Evolutionary conservation across 2,113 vertebrate genomes (phyloP).

Genomic region (Pitta sordida): DNA sequence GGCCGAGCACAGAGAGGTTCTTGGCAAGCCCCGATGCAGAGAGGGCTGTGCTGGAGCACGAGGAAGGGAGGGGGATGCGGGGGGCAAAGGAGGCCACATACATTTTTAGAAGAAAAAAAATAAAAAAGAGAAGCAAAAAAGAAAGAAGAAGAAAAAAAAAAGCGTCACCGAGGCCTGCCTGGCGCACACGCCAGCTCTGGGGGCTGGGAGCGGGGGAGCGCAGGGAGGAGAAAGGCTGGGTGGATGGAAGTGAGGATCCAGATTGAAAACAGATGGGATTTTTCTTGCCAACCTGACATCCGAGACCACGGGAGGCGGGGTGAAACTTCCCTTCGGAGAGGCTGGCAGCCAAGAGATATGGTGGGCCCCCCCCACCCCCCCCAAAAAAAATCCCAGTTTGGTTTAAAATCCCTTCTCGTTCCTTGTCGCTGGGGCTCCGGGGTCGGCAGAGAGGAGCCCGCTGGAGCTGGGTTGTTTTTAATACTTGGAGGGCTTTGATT

Average conservation of each 20-base stretch:
- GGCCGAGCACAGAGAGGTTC: neutral
- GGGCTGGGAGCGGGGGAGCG: constrained; percentile 31
- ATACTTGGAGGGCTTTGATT: neutral
- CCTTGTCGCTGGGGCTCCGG: neutral
- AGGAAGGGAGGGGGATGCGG: neutral
- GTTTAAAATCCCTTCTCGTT: neutral
- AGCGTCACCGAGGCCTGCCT: neutral
- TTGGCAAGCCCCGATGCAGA: neutral
- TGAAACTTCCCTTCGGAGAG: neutral
- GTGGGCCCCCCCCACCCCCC: neutral
- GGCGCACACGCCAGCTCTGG: neutral
- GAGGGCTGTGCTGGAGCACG: neutral
- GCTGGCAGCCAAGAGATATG: constrained; percentile 74
- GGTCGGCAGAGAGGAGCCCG: neutral
- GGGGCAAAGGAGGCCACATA: constrained; percentile 35
- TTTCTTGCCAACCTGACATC: constrained; percentile 67
- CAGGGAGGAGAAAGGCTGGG: neutral
- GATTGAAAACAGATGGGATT: constrained; percentile 70
- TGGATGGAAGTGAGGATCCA: constrained; percentile 57
- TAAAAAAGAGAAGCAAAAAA: neutral
- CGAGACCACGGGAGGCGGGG: constrained; percentile 45
- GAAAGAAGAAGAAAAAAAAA: neutral
- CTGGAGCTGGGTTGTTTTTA: neutral
- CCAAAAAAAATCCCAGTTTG: neutral
- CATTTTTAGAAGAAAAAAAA: neutral